Evolutionary conservation across 1,140 invertebrate genomes (phyloP), one percentile per base, ranked within the genome.

Genomic region (Diploscapter pachys): DNA sequence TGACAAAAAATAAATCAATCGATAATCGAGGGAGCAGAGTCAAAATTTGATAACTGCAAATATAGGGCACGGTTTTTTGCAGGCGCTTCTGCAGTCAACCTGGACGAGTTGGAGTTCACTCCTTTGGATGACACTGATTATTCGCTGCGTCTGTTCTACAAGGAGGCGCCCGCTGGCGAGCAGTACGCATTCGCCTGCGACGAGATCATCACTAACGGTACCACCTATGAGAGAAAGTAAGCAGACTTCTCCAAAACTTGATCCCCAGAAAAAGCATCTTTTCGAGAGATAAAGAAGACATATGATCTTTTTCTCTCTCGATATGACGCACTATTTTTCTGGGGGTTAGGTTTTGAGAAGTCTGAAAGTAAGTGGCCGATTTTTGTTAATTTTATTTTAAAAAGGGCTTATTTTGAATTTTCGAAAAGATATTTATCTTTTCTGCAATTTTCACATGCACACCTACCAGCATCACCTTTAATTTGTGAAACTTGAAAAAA

Each of bases 121-220:
- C 65, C 61, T 13, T 55, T 66, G 64, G 31, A 31, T 31, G 70
- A 71, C 59, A 71, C 54, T 52, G 75, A 76, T 52, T 76, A 76
- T 54, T 72, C 75, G 4, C 57, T 76, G 4, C 63, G 66, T 8
- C 69, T 66, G 54, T 75, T 76, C 72, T 76, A 72, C 63, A 48
- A 31, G 55, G 75, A 76, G 56, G 65, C 75, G 4, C 62, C 71
- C 54, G 68, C 70, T 49, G 75, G 75, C 51, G 49, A 53, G 9
- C 9, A 53, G 48, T 72, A 64, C 71, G 13, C 65, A n/a, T 11
- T 50, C 50, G 31, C 65, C 4, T 68, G 61, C 63, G 65, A 49
- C 31, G 71, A 72, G 6, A 71, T 72, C 61, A 63, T 72, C 61
- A 64, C 31, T 31, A 31, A 31, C 31, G 31, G 31, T 31, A 31